Base-by-base conservation (phyloP, 2,888 invertebrate species). In the Synanthedon formicaeformis region DNA sequence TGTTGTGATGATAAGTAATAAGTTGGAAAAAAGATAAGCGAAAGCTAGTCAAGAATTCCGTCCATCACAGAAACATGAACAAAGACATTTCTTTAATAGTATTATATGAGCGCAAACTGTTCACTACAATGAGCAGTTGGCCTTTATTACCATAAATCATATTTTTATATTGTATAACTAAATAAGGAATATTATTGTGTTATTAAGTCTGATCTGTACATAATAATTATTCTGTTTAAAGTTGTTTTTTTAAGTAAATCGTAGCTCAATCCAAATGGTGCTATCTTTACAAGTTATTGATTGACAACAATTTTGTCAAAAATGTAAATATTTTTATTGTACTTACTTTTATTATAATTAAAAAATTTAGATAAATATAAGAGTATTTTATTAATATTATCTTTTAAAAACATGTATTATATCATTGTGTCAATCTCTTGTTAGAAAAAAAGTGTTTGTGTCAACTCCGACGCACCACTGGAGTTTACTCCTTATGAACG, bases 181-280 rank as follows among this genome's bases (percentile, higher is more conserved):
- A n/a, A 14, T 12, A 45, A 13, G 45, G 2, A 45, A 45, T 45
- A 45, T 45, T 45, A 45, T 45, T 45, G 8, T 45, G 12, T n/a
- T 45, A 45, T 10, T 45, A n/a, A 13, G n/a, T 45, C 13, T 45
- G 14, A n/a, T 13, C 14, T 13, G 45, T 45, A 45, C 14, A 45
- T 13, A 14, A 45, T 45, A 45, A 45, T 14, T 13, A 45, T 13
- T 13, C n/a, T 45, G 6, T n/a, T 45, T 23, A 23, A 23, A 23
- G 23, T 23, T 23, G 23, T 23, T 45, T 13, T 2, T 45, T 45
- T 45, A 3, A 12, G n/a, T 14, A 45, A 63, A 64, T 52, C 57
- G 57, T 66, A 67, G 72, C 67, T 61, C 60, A 67, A 78, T 77
- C 73, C 71, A 73, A 71, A 75, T 74, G 81, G 80, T 81, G 81